Percentiles rank a stretch among this genome's conserved stretches.
Evolutionary conservation across 1,140 invertebrate genomes (phyloP).

Genomic region (Formica exsecta): DNA sequence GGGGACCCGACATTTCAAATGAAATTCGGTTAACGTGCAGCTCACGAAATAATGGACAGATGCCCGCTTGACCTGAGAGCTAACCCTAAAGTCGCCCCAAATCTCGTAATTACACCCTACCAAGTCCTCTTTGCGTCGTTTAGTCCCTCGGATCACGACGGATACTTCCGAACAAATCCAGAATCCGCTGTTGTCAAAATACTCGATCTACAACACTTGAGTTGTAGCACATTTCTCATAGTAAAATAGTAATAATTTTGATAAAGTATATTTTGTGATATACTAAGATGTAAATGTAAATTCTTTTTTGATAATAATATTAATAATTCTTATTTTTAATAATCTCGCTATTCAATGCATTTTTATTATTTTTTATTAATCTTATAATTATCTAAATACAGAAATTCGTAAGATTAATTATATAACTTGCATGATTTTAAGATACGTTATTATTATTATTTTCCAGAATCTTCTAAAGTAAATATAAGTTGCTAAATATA

Average conservation of each 20-base stretch:
- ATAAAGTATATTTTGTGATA: background rate
- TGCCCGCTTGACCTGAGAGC: background rate
- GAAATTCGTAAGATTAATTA: background rate
- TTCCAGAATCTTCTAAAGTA: background rate
- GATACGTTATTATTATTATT: background rate
- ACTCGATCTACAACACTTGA: background rate
- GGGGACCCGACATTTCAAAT: constrained; percentile 21
- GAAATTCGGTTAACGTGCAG: constrained; percentile 34
- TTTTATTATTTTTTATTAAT: background rate
- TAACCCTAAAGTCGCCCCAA: background rate
- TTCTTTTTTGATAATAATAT: background rate
- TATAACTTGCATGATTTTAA: constrained; percentile 7
- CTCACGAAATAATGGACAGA: constrained; percentile 37
- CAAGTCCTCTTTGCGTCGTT: constrained; percentile 32
- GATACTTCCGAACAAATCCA: background rate
- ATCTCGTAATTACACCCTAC: constrained; percentile 36
- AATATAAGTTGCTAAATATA: background rate
- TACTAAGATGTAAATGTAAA: background rate
- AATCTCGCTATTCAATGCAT: background rate
- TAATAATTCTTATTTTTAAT: background rate
- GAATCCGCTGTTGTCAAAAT: background rate
- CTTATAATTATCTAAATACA: constrained; percentile 1
- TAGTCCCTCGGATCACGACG: background rate
- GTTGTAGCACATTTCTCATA: background rate
- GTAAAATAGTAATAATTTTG: background rate